phyloP scores from a whole-genome alignment of 2,888 invertebrate genomes.

The Hirtodrosophila duncani region DNA sequence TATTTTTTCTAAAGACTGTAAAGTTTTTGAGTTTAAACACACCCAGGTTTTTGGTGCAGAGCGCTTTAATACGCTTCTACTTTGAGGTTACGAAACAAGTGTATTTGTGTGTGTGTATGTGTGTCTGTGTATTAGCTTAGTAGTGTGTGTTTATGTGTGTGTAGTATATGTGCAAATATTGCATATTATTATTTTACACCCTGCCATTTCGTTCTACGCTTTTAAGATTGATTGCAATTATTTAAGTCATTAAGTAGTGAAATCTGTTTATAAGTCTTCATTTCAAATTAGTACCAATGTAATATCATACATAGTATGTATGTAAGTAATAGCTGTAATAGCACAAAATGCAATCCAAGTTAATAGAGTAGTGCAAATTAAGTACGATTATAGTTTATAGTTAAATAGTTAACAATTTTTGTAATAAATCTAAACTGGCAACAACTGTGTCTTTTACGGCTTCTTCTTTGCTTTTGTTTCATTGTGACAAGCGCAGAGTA shows the following conservation, averaged over 20 bases:
- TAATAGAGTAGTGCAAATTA: conserved; percentile 39
- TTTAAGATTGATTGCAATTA: conserved; percentile 66
- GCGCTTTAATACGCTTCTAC: no score
- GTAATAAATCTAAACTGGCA: conserved; percentile 19
- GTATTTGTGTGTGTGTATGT: conserved; percentile 18
- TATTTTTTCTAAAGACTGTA: conserved; percentile 9
- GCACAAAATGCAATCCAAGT: conserved; percentile 40
- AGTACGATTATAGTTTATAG: conserved; percentile 25
- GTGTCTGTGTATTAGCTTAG: conserved; percentile 26
- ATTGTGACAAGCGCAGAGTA: conserved; percentile 34
- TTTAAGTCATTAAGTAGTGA: conserved; percentile 67
- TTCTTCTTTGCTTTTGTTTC: conserved; percentile 9
- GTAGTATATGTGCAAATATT: conserved; percentile 60
- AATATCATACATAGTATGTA: conserved; percentile 26
- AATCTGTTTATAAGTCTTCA: conserved; percentile 45
- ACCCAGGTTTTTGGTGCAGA: conserved; percentile 34
- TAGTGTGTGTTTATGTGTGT: conserved; percentile 21
- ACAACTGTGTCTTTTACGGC: background rate
- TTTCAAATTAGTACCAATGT: conserved; percentile 31
- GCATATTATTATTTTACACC: conserved; percentile 44
- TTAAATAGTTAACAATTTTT: conserved; percentile 40
- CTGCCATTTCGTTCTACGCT: conserved; percentile 23
- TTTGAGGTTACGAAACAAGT: conserved; percentile 28
- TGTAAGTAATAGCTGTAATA: conserved; percentile 23
- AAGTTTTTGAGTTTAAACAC: conserved; percentile 37